A percentile compares a stretch with the other conserved stretches of the same genome.
These are phyloP conservation scores for Schizopygopsis pylzovi DNA, from an alignment of 2,797 vertebrate genomes.

Conservation along the genomic window DNA sequence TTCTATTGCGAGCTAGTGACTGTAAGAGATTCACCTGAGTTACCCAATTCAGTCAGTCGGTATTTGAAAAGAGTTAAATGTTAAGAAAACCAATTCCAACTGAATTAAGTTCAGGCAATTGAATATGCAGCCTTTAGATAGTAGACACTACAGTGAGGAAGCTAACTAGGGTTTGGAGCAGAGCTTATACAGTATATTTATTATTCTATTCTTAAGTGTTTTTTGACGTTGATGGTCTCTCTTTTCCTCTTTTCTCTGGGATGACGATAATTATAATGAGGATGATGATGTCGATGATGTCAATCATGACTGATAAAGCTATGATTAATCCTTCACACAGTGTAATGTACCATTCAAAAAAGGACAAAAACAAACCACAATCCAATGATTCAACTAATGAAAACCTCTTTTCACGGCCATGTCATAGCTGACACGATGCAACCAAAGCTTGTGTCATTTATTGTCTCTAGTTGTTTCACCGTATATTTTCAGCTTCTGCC, in stretches of 20 bases:
- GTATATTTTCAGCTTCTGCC: constrained; percentile 35
- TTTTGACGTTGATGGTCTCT: constrained; percentile 12
- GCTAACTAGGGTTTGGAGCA: not conserved
- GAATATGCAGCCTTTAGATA: not conserved
- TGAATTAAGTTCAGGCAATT: not conserved
- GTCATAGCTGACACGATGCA: constrained; percentile 14
- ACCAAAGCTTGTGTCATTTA: constrained; percentile 2
- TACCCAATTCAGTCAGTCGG: not conserved
- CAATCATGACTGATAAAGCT: constrained; percentile 17
- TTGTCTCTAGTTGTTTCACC: constrained; percentile 5
- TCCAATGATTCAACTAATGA: constrained; percentile 34
- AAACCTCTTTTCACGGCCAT: constrained; percentile 16
- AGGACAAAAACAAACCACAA: constrained; percentile 28
- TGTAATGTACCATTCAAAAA: constrained; percentile 34
- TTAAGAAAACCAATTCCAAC: not conserved
- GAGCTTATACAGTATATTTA: not conserved
- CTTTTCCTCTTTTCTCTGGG: not conserved
- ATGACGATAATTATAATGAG: constrained; percentile 5
- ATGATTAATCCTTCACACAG: constrained; percentile 41
- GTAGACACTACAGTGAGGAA: not conserved
- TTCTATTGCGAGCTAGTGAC: not conserved
- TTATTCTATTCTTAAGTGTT: not conserved
- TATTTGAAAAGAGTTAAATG: not conserved
- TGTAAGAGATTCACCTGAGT: not conserved
- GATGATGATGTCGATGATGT: constrained; percentile 22